A percentile compares a stretch with the other conserved stretches of the same genome.
These are phyloP conservation scores for Trimorus sp. DNA, from an alignment of 2,888 invertebrate genomes.

Conservation along the genomic window DNA sequence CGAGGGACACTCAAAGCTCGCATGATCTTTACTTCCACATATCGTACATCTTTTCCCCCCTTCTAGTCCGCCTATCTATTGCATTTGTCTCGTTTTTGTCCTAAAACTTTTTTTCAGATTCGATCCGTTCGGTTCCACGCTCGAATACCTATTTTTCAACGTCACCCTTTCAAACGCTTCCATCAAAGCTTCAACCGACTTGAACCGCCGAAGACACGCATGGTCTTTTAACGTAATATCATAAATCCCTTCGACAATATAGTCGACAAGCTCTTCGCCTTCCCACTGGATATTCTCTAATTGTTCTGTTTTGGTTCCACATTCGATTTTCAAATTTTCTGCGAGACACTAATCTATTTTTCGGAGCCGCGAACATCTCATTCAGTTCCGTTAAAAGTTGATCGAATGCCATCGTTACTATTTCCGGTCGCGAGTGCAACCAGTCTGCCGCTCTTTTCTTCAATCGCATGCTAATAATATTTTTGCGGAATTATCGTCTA, in stretches of 20 bases:
- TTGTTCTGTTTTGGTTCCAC: not conserved
- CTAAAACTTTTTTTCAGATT: too few species aligned
- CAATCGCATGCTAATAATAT: not conserved
- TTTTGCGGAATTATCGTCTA: not conserved
- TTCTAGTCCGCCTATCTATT: too few species aligned
- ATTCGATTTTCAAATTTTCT: not conserved
- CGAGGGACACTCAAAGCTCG: too few species aligned
- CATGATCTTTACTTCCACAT: too few species aligned
- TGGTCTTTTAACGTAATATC: not conserved
- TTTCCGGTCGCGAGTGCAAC: not conserved
- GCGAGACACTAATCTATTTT: not conserved
- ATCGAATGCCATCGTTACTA: not conserved
- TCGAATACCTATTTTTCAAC: too few species aligned
- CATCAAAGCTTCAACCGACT: too few species aligned
- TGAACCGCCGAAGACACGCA: not conserved
- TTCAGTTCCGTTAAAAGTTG: not conserved
- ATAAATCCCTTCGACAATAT: not conserved
- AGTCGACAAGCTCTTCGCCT: not conserved
- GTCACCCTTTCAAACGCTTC: too few species aligned
- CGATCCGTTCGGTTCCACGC: too few species aligned
- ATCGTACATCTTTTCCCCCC: too few species aligned
- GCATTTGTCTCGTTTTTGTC: too few species aligned
- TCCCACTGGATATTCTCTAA: not conserved
- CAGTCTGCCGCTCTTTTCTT: not conserved
- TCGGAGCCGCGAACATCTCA: not conserved